Evolutionary conservation across 1,140 invertebrate species (phyloP).

Genomic region (Drosophila sechellia): DNA sequence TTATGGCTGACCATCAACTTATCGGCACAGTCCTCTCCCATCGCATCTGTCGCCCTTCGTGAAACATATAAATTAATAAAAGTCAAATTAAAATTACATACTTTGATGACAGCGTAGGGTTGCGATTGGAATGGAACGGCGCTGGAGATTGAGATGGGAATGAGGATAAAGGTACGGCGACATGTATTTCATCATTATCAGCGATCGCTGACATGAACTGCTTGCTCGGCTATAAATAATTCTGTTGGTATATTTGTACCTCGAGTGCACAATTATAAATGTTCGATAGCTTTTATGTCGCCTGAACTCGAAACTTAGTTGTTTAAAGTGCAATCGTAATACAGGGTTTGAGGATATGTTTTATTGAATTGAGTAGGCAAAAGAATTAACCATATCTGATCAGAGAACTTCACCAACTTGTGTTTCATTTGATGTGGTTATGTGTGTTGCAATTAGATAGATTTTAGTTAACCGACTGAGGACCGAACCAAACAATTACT

Average conservation of each 20-base stretch:
- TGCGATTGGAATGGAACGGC: conserved; percentile 23
- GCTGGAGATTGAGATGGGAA: conserved; percentile 7
- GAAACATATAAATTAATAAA: conserved; percentile 71
- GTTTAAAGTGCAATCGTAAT: background rate
- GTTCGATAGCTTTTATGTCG: background rate
- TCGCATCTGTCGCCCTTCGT: conserved; percentile 10
- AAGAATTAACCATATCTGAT: conserved; percentile 3
- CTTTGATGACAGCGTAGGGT: conserved; percentile 36
- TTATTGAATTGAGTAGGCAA: background rate
- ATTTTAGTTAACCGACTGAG: conserved; percentile 21
- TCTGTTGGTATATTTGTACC: background rate
- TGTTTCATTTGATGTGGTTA: background rate
- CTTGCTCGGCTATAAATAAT: conserved; percentile 13
- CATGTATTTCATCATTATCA: conserved; percentile 22
- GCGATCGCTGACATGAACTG: conserved; percentile 19
- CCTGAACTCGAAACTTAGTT: too few species aligned
- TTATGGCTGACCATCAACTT: conserved; percentile 79
- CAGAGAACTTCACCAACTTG: conserved; percentile 7
- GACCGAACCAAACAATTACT: conserved; percentile 15
- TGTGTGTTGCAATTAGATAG: background rate
- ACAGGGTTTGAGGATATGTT: background rate
- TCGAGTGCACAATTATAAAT: background rate
- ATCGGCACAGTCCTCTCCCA: conserved; percentile 53
- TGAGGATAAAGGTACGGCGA: background rate
- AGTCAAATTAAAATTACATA: conserved; percentile 74